Evolutionary conservation across 2,797 vertebrate genomes (phyloP).

Genomic region (Pitangus sulphuratus): DNA sequence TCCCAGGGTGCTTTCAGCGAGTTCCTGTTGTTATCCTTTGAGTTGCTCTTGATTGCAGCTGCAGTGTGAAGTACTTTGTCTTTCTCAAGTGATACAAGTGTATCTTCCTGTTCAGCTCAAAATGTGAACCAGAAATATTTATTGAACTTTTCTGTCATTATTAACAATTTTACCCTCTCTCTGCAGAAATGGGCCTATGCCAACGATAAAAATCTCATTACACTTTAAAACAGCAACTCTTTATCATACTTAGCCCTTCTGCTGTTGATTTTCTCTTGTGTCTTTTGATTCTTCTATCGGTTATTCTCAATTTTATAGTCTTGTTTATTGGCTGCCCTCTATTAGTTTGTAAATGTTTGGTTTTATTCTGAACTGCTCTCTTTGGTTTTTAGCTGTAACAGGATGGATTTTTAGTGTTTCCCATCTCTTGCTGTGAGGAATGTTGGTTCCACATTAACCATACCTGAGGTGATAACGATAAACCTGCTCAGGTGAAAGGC

Average conservation of each 20-base stretch:
- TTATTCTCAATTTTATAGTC: not conserved
- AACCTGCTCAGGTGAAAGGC: not conserved
- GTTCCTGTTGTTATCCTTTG: conserved; percentile 32
- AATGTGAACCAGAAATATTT: conserved; percentile 27
- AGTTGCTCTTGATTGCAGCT: conserved; percentile 38
- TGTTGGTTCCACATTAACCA: not conserved
- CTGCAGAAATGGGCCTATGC: not conserved
- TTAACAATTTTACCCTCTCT: not conserved
- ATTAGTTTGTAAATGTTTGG: not conserved
- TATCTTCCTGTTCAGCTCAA: not conserved
- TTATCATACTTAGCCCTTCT: not conserved
- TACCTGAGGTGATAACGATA: not conserved
- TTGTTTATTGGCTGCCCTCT: not conserved
- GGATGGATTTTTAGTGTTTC: not conserved
- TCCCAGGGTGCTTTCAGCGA: not conserved
- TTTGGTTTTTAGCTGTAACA: not conserved
- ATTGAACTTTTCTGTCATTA: not conserved
- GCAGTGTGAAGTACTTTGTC: conserved; percentile 29
- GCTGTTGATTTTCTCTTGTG: not conserved
- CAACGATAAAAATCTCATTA: not conserved
- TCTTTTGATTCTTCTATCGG: not conserved
- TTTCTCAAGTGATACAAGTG: conserved; percentile 32
- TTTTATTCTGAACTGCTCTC: not conserved
- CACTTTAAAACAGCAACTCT: not conserved
- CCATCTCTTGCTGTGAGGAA: not conserved